Conservation (phyloP, 1,140 invertebrate genomes). For the Hestina assimilis region DNA sequence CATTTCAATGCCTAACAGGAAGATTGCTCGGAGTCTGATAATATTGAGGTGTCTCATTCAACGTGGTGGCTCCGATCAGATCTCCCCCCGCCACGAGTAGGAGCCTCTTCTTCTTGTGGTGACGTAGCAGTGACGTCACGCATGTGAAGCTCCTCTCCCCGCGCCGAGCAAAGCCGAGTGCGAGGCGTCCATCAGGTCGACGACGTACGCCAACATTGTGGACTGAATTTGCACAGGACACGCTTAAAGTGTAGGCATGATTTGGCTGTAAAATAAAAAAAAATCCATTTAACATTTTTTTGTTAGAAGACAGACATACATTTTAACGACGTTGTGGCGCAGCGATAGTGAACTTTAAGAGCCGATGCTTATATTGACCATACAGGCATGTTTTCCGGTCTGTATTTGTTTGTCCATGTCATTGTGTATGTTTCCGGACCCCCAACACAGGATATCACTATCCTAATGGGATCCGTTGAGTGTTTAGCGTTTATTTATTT, state of each 20-base stretch:
- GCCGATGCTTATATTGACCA: no score
- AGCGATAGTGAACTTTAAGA: no score
- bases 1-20: constrained; percentile 17
- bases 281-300: no score
- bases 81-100: constrained; percentile 57
- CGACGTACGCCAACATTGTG: constrained; percentile 70
- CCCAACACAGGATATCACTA: no score
- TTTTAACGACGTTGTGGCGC: no score
- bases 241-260: constrained; percentile 69
- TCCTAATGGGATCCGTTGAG: no score
- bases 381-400: no score
- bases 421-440: no score
- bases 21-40: constrained; percentile 59
- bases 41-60: constrained; percentile 59
- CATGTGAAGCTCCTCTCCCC: constrained; percentile 61
- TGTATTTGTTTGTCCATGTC: no score
- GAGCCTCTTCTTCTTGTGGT: constrained; percentile 58
- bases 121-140: constrained; percentile 62
- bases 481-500: no score
- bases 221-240: constrained; percentile 60
- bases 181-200: constrained; percentile 60
- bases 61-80: constrained; percentile 56
- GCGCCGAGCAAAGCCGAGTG: constrained; percentile 60
- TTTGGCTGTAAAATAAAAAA: constrained; percentile 48
- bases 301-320: no score